Base-by-base conservation (phyloP, 2,113 vertebrate genomes). In the Odontophorus gujanensis region DNA sequence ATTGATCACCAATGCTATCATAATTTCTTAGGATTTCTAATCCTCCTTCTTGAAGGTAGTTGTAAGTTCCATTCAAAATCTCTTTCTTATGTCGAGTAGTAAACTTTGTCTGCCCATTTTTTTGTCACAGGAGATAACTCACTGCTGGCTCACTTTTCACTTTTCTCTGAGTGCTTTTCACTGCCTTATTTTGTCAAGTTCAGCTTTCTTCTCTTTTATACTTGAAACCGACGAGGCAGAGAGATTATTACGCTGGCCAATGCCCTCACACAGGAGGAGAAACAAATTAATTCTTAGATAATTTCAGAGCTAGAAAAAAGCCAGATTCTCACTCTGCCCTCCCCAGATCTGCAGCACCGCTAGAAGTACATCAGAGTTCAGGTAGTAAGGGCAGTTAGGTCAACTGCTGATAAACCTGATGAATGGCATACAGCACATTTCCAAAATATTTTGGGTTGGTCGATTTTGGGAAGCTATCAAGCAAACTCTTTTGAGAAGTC, bases 71-170 rank as follows among this genome's bases (percentile, higher is more conserved):
- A 51, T 74, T 62, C 36, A 50, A 42, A 50, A 13, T 53, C 18
- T 87, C 15, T 40, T 75, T 87, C 48, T n/a, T 30, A n/a, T 12
- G 32, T 55, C 4, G 26, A 43, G 5, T 12, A 21, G 22, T 75
- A 74, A 74, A 77, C 20, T 63, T 67, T 22, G 42, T 42, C 12
- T n/a, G 22, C 45, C 40, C 9, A 24, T 24, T 34, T 20, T 72
- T 81, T 4, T 53, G 5, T 5, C 14, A 17, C 0, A 0, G 11
- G 18, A 73, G 6, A 4, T 40, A 74, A 42, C 17, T 77, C 51
- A 32, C 24, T 62, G 38, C 45, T 81, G n/a, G 18, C 59, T 92
- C 36, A 30, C 15, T 77, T 85, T 57, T 53, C 17, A 75, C 30
- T 42, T 53, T 53, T 58, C 48, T 69, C 40, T 67, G 5, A 5